Base-by-base conservation (phyloP, 2,888 invertebrate species). In the Lucinisca nassula region DNA sequence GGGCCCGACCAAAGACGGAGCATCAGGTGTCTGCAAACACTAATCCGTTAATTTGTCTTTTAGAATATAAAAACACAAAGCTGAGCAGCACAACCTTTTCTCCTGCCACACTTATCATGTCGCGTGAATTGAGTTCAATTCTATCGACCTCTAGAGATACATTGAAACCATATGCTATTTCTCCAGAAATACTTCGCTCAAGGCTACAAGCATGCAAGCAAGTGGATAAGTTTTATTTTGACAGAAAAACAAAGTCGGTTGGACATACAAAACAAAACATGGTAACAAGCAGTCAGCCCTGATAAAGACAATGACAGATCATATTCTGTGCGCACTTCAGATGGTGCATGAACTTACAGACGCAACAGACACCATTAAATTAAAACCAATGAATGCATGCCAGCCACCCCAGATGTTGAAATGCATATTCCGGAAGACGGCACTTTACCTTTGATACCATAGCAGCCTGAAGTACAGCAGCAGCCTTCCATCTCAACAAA, bases 261-360 rank as follows among this genome's bases (percentile, higher is more conserved):
- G 17, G 14, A 78, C 21, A 35, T 17, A 21, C 51, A 51, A 51
- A 58, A 78, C 58, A 55, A 30, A 55, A 61, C 24, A 37, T 78
- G 10, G 78, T n/a, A 76, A 76, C 49, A 45, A 32, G 76, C 78
- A 17, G 32, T 78, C 35, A n/a, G 32, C 24, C 55, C 55, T 37
- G 61, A 38, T 35, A 78, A 61, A 32, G 32, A 78, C 37, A 58
- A 58, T 58, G 55, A 58, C 40, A 55, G 30, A 37, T 61, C 58
- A 32, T 78, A 58, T 38, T 21, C 37, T 35, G 38, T 61, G 58
- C 55, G 51, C n/a, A 58, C 35, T 6, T n/a, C 38, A 8, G 38
- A 78, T 30, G 37, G 55, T 35, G 35, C 78, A 51, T n/a, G n/a
- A n/a, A 17, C 35, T 58, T 61, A 38, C 78, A 32, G 61, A 35